These are phyloP conservation scores for Apocrypta bakeri DNA, from an alignment of 1,140 invertebrate genomes.

Conservation along the genomic window DNA sequence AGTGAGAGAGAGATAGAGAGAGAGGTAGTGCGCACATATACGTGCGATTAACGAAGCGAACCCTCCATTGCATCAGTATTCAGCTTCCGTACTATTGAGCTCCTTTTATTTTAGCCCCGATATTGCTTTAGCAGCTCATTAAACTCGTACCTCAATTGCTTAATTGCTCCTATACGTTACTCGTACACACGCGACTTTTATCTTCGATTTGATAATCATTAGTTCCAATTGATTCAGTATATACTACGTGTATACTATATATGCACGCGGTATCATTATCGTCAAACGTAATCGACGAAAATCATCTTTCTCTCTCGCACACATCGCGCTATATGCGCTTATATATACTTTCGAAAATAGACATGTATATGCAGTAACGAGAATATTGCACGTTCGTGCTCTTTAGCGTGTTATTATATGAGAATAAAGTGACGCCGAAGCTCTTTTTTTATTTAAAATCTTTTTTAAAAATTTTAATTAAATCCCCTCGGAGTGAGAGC, in stretches of 20 bases:
- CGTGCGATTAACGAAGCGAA: constrained; percentile 10
- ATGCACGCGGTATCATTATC: background rate
- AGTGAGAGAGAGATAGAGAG: background rate
- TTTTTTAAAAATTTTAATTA: constrained; percentile 32
- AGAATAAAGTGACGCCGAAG: background rate
- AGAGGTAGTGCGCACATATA: background rate
- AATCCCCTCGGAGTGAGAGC: constrained; percentile 4
- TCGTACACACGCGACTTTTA: background rate
- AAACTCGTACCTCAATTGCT: constrained; percentile 10
- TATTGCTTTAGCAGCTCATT: constrained; percentile 22
- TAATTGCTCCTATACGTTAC: background rate
- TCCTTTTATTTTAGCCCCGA: background rate
- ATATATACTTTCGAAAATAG: no score
- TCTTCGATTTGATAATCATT: background rate
- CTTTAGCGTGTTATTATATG: background rate
- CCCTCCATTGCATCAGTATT: background rate
- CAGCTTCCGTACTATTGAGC: background rate
- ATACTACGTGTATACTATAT: no score
- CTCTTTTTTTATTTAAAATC: no score
- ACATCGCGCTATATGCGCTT: no score
- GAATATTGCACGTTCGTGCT: background rate
- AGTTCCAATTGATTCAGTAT: background rate
- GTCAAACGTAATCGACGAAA: no score
- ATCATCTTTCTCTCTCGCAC: no score
- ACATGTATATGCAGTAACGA: background rate